Percentiles rank a stretch among this genome's conserved stretches.
Conservation (phyloP, 2,113 vertebrate species). For the Hydrolagus affinis region DNA sequence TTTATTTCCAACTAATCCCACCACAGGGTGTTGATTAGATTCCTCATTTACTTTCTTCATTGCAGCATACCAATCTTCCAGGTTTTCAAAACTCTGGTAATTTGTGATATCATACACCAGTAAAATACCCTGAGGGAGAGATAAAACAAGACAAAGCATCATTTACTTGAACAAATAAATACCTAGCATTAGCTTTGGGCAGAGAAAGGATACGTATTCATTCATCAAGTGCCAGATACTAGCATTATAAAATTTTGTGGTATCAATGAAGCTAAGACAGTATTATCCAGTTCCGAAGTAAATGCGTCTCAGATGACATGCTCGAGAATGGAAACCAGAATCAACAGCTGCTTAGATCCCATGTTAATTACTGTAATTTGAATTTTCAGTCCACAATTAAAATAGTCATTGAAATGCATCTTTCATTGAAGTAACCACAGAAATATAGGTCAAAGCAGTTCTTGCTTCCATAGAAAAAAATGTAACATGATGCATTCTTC, state of each 20-base stretch:
- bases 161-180: neutral
- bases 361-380: neutral
- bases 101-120: slow-evolving; percentile 98
- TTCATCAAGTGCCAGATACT: neutral
- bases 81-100: slow-evolving; percentile 94
- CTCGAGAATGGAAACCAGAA: neutral
- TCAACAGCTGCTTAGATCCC: neutral
- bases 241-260: neutral
- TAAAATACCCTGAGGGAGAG: slow-evolving; percentile 71
- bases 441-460: slow-evolving; percentile 14
- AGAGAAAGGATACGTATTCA: slow-evolving; percentile 9
- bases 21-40: slow-evolving; percentile 74
- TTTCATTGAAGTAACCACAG: slow-evolving; percentile 4
- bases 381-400: neutral
- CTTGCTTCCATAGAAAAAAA: neutral
- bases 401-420: slow-evolving; percentile 14
- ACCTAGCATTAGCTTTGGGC: neutral
- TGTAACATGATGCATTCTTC: neutral
- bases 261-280: neutral
- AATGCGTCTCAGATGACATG: neutral
- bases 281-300: neutral
- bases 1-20: slow-evolving; percentile 93
- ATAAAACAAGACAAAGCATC: slow-evolving; percentile 34
- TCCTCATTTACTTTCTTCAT: slow-evolving; percentile 92
- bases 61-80: slow-evolving; percentile 88